Evolutionary conservation across 2,888 invertebrate genomes (phyloP), one percentile per base, ranked within the genome.

Genomic region (Ramazzottius varieornatus): DNA sequence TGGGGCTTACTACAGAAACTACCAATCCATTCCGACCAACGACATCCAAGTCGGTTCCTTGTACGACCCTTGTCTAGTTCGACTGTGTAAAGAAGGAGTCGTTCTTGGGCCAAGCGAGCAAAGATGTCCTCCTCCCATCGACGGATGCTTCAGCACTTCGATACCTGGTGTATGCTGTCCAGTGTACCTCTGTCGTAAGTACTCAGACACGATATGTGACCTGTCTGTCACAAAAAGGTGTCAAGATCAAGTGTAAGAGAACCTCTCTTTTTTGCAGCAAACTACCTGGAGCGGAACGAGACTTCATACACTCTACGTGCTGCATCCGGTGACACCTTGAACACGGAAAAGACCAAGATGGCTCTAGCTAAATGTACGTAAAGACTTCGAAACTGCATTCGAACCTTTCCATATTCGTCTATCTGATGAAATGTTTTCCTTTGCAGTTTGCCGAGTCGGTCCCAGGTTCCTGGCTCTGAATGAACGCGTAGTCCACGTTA

Each of bases 141-240:
- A 85, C 65, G 86, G 86, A 67, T 92, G 91, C 72, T 86, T 86
- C 75, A 88, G 90, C 75, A 90, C 91, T 77, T 86, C 88, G 29
- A 91, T 92, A 71, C 83, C 83, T 75, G 91, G 91, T 32, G 91
- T 90, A 82, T 92, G 91, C 75, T 92, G 91, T 79, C 91, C 91
- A 65, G 81, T 90, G 72, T 92, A 90, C 75, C 89, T 90, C 76
- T 92, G 91, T 74, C 90, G 72, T 72, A 69, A 70, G 70, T 69
- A n/a, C 8, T 46, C 29, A 4, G n/a, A n/a, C n/a, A 24, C 16
- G n/a, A 63, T 20, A 63, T 24, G 13, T 63, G 63, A 24, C 32
- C 13, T 63, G 16, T 16, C 32, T 63, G 8, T 8, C 8, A 63
- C n/a, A 29, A 13, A 13, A 16, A 16, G 32, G 24, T 63, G 32